Base-by-base conservation (phyloP, 2,888 invertebrate species). In the Acrobasis repandana region DNA sequence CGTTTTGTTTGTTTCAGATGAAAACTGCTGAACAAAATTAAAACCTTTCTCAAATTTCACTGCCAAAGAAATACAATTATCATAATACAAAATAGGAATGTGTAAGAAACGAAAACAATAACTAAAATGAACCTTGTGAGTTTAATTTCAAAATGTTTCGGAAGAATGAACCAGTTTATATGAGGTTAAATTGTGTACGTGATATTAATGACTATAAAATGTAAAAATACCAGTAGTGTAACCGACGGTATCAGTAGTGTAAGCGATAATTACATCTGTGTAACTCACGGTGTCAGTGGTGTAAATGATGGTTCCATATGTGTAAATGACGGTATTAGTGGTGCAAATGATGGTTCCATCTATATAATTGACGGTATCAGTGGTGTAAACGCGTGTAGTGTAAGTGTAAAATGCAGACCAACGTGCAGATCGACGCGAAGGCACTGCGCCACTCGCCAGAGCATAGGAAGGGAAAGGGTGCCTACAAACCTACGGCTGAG, bases 391-490 rank as follows among this genome's bases (percentile, higher is more conserved):
- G 18, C 33, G 57, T 60, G 60, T 11, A 60, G 54, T 63, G 58
- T 18, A 36, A 79, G 64, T 61, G 36, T 67, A 70, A 56, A 67
- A 95, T 95, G 95, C 95, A 95, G 93, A 95, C 95, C 46, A 95
- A 95, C 85, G 95, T 95, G 71, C 95, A 95, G 84, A 95, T 95
- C 61, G 95, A 95, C 83, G 93, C 95, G 14, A 95, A 95, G 84
- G 94, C 92, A 72, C 85, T 95, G 61, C 93, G 95, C 52, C 93
- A 91, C 68, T 94, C 94, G 47, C 95, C 93, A 11, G 95, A 95
- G 65, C 95, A 94, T 69, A 92, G 94, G 10, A 94, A 94, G 65
- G 85, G 84, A 46, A 86, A 87, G 50, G 89, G 90, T 9, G 81
- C 80, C 54, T 86, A 89, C 70, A 75, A 93, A 61, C 84, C 84